Base-by-base conservation (phyloP, 2,113 vertebrate species). In the Forbesichthys agassizii region DNA sequence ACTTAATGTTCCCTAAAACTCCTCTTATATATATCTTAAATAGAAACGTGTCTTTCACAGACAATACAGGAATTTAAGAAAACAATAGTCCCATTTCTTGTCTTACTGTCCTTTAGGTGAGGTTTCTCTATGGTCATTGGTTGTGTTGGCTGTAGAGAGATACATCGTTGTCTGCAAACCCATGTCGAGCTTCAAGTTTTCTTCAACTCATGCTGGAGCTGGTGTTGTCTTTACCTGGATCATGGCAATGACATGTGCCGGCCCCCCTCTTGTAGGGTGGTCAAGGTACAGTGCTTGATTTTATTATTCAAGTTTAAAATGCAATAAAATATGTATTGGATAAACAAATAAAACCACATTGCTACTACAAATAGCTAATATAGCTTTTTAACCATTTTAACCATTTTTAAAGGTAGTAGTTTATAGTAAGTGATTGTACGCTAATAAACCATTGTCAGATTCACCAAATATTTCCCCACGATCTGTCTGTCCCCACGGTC, bases 91-190 rank as follows among this genome's bases (percentile, higher is more conserved):
- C 11, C 5, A 61, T 49, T 27, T 47, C 9, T 27, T 58, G 33
- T 36, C 55, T 16, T 42, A 20, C 13, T 5, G 14, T 20, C 36
- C 36, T 7, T 6, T 54, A 86, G 93, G 93, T 79, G 82, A 95
- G 66, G 89, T 93, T 0, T 69, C 93, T 60, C 87, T 94, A 56
- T 95, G 94, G 93, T 95, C 93, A 1, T 84, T 94, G 80, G 93
- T 95, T 0, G 92, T 94, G 13, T 60, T 94, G 86, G 93, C 94
- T 80, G 64, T 94, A 14, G 93, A 95, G 81, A 88, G 93, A 55
- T 94, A 94, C 84, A 91, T 94, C 4, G 91, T 95, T 0, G 87
- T 94, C 73, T 95, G 94, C 90, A 95, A 93, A 73, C 92, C 93
- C 64, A 93, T 93, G 93, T 92, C 92, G 47, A 94, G 93, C 80